phyloP scores from a whole-genome alignment of 2,888 invertebrate genomes.

The Matsumyia berberina region DNA sequence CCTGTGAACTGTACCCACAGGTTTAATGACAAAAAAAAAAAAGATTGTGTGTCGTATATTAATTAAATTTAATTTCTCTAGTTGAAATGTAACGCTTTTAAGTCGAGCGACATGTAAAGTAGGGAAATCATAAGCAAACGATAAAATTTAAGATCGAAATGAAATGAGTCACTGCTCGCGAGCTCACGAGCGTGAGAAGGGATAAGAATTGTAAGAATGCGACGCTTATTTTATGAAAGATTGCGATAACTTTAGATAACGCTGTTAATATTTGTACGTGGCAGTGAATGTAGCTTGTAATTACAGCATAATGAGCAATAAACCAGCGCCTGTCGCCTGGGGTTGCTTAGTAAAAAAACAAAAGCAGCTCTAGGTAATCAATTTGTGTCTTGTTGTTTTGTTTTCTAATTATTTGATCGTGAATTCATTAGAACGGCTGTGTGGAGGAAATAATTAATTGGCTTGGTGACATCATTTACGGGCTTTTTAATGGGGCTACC shows the following conservation, averaged over 20 bases:
- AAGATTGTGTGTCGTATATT: constrained; percentile 19
- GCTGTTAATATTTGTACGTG: background rate
- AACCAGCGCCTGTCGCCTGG: constrained; percentile 22
- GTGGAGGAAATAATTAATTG: too few relatives aligned
- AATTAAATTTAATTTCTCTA: constrained; percentile 36
- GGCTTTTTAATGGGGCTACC: too few relatives aligned
- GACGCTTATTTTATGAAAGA: background rate
- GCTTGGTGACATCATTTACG: too few relatives aligned
- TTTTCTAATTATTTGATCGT: background rate
- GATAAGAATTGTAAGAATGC: too few relatives aligned
- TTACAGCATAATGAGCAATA: constrained; percentile 31
- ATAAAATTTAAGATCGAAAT: constrained; percentile 3
- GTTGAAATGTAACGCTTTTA: constrained; percentile 26
- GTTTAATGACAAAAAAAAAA: constrained; percentile 19
- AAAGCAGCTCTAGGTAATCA: background rate
- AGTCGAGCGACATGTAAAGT: background rate
- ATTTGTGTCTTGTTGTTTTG: background rate
- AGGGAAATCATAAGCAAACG: constrained; percentile 18
- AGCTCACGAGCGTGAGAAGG: too few relatives aligned
- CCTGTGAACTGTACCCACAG: constrained; percentile 30
- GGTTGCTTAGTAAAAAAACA: background rate
- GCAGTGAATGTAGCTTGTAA: background rate
- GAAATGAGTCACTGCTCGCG: constrained; percentile 28
- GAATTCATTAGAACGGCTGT: background rate
- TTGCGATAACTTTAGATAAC: background rate